Percentiles rank a stretch among this genome's conserved stretches.
Evolutionary conservation across 2,797 vertebrate species (phyloP).

Genomic region (Gambelia wislizenii): DNA sequence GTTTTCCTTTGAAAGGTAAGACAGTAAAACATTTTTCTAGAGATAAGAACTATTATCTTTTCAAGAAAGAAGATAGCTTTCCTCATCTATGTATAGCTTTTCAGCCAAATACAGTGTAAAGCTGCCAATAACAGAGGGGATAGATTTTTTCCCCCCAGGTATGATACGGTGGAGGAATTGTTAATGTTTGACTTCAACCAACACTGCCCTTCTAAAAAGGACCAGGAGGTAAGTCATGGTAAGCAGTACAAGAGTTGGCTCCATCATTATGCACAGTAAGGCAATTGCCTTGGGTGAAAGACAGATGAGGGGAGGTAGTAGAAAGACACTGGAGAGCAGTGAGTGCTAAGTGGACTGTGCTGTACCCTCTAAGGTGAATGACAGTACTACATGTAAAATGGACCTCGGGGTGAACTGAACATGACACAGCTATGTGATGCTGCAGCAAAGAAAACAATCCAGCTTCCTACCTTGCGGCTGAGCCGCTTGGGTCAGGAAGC

Average conservation of each 20-base stretch:
- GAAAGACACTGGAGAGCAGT: too few species aligned
- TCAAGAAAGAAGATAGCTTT: not conserved
- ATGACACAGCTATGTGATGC: too few species aligned
- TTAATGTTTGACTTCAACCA: not conserved
- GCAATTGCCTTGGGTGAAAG: not conserved
- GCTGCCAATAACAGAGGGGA: not conserved
- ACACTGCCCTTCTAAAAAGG: not conserved
- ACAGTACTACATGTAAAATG: too few species aligned
- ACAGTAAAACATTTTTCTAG: not conserved
- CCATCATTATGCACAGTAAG: not conserved
- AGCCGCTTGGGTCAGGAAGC: too few species aligned
- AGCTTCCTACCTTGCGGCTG: too few species aligned
- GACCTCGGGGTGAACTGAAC: too few species aligned
- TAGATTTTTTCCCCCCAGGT: not conserved
- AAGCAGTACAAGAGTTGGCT: not conserved
- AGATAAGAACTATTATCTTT: not conserved
- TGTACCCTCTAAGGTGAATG: too few species aligned
- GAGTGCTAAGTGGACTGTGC: too few species aligned
- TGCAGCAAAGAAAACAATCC: too few species aligned
- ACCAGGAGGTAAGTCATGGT: not conserved
- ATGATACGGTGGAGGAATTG: not conserved
- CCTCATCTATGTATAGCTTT: not conserved
- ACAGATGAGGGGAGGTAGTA: not conserved
- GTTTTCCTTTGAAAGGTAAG: slow-evolving; percentile 28
- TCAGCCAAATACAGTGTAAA: not conserved